Base-by-base conservation (phyloP, 53 echinoderm and acorn worm species). In the Stichopus horrens region DNA sequence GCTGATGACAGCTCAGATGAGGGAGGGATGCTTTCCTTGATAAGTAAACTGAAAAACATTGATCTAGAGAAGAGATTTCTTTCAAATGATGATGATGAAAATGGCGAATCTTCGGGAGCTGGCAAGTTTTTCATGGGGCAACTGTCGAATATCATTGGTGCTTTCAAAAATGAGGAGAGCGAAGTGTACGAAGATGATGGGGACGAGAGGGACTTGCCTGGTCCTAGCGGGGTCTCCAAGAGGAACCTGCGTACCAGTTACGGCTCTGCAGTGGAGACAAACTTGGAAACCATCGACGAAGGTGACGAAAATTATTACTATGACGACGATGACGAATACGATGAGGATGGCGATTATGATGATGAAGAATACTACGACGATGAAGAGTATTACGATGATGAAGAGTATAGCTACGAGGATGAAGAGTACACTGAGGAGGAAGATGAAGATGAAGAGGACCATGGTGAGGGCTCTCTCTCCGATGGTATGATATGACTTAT, bases 371-470 rank as follows among this genome's bases (percentile, higher is more conserved):
- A 81, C 58, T n/a, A 81, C 58, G 57, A 81, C 58, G 81, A 58
- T 21, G 56, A 81, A 8, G 53, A 79, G 37, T 53, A 79, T 53
- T 53, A 23, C 5, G 54, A 81, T 6, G 56, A 81, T 53, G 20
- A 81, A 5, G 81, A 52, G 2, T 55, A 80, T 14, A 9, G 16
- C 7, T 13, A 53, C 19, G 84, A 83, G 21, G 74, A 77, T 7
- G 79, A 89, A 5, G 89, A 79, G 5, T 77, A 89, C 14, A 52
- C 76, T 23, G 73, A 73, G 23, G 84, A 89, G 13, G 88, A 88
- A 57, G 86, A 89, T 9, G 55, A 53, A 58, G 81, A 57, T 1
- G 58, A 81, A n/a, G 81, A 19, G 4, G 54, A 81, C 57, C 56
- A 52, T 21, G 81, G 18, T 7, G 58, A 53, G 10, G 53, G 77